These are phyloP conservation scores for Pelusios castaneus DNA, from an alignment of 2,113 vertebrate species.

Conservation along the genomic window DNA sequence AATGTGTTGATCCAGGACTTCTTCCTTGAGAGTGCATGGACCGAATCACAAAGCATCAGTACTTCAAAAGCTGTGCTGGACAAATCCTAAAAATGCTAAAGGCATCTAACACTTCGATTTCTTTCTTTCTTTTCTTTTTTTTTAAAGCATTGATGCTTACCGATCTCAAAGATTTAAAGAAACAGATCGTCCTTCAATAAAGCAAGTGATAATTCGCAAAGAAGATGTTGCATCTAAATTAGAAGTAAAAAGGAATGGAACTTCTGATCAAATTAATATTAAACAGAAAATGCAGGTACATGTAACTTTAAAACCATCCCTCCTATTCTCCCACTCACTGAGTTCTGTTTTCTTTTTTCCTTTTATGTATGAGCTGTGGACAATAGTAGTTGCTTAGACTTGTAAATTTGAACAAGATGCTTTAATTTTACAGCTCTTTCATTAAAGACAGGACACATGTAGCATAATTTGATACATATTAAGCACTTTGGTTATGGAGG, in stretches of 20 bases:
- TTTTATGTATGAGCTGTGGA: background rate
- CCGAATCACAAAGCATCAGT: background rate
- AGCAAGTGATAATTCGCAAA: conserved; percentile 90
- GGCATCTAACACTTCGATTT: background rate
- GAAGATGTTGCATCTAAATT: conserved; percentile 84
- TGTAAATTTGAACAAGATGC: background rate
- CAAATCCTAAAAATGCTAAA: background rate
- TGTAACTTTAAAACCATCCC: background rate
- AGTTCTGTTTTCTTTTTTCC: background rate
- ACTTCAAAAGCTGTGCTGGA: background rate
- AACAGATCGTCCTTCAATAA: conserved; percentile 83
- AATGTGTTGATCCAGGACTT: background rate
- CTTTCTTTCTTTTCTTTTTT: conserved; percentile 24
- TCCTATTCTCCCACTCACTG: background rate
- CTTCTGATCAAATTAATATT: conserved; percentile 77
- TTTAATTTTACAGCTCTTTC: background rate
- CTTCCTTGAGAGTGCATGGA: background rate
- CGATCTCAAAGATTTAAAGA: conserved; percentile 93
- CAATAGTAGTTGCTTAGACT: background rate
- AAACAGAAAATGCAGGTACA: conserved; percentile 95
- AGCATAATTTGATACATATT: background rate
- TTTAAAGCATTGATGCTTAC: conserved; percentile 90
- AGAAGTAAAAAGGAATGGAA: conserved; percentile 76
- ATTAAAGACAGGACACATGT: background rate
- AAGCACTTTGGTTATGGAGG: background rate